These are phyloP conservation scores for Dugesia japonica DNA, from an alignment of 2,888 invertebrate species.

Conservation along the genomic window DNA sequence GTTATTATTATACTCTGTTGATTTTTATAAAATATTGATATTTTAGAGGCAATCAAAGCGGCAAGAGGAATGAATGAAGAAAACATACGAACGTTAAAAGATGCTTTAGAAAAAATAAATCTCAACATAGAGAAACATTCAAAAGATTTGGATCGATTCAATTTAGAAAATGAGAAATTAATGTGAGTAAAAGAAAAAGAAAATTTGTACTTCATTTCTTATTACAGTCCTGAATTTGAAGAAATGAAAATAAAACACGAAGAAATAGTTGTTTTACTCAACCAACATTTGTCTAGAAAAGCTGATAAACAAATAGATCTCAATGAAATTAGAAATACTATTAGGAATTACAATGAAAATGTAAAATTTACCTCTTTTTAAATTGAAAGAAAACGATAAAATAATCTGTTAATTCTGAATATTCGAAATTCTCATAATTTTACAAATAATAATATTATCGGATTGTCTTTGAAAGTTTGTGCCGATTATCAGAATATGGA, in stretches of 20 bases:
- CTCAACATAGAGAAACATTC: conserved; percentile 40
- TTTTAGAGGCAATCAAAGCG: conserved; percentile 42
- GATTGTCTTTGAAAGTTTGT: too few relatives aligned
- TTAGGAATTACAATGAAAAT: conserved; percentile 44
- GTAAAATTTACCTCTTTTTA: conserved; percentile 39
- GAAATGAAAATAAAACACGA: conserved; percentile 43
- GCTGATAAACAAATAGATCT: conserved; percentile 46
- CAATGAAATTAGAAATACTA: conserved; percentile 46
- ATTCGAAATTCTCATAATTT: too few relatives aligned
- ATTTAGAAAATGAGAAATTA: conserved; percentile 41
- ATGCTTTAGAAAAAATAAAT: conserved; percentile 40
- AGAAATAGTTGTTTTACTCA: conserved; percentile 44
- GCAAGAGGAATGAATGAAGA: conserved; percentile 44
- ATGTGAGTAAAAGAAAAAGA: conserved; percentile 39
- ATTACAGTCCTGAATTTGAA: conserved; percentile 43
- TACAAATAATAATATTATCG: too few relatives aligned
- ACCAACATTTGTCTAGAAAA: conserved; percentile 46
- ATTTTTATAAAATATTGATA: too few relatives aligned
- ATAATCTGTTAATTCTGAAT: too few relatives aligned
- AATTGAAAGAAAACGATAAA: too few relatives aligned
- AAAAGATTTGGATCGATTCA: conserved; percentile 39
- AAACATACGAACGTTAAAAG: conserved; percentile 40
- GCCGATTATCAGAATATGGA: too few relatives aligned
- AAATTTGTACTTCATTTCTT: not conserved
- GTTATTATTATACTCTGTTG: not conserved